Conservation (phyloP, 2,113 vertebrate genomes). For the Equus quagga region DNA sequence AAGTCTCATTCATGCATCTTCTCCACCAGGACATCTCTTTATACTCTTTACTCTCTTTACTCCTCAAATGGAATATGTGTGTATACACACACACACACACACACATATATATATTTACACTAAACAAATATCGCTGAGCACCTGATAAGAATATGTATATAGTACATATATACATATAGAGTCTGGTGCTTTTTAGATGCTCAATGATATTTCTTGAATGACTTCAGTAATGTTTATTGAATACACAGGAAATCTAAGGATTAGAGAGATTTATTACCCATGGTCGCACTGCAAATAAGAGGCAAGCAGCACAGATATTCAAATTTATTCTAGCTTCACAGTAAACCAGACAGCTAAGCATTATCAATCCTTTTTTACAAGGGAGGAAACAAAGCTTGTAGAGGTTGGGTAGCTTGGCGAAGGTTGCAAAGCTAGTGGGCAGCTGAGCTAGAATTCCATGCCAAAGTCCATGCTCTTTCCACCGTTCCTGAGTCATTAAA, state of each 20-base stretch:
- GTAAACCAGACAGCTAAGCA: neutral
- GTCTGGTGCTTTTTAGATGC: neutral
- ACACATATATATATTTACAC: too few species aligned
- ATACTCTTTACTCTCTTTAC: neutral
- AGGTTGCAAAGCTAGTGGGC: neutral
- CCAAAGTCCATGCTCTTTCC: neutral
- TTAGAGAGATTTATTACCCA: neutral
- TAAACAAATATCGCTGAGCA: too few species aligned
- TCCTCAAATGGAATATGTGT: too few species aligned
- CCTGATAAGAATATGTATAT: neutral
- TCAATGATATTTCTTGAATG: neutral
- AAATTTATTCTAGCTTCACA: conserved; percentile 15
- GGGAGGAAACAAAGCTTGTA: neutral
- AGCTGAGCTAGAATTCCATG: neutral
- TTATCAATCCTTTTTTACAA: neutral
- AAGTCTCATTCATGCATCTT: neutral
- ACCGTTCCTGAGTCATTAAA: neutral
- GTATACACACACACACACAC: too few species aligned
- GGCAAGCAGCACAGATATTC: neutral
- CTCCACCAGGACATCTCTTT: neutral
- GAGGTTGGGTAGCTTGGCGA: neutral
- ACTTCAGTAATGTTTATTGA: neutral
- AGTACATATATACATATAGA: neutral
- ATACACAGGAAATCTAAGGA: neutral
- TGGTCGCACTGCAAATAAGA: neutral